These are phyloP conservation scores for Macrosoma leucophasiata DNA, from an alignment of 2,888 invertebrate genomes.

Conservation along the genomic window DNA sequence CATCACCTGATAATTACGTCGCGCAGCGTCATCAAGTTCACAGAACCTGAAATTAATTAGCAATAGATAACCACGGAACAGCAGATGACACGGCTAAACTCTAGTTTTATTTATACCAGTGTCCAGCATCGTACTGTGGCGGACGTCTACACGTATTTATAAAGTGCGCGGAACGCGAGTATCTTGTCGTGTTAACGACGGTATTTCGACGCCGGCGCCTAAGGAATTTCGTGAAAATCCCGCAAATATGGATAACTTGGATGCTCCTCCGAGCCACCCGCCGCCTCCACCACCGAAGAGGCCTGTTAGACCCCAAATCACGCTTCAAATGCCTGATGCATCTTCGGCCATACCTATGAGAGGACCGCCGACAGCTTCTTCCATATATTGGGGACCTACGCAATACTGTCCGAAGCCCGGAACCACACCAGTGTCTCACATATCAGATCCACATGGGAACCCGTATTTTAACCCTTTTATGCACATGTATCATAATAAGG, in stretches of 20 bases:
- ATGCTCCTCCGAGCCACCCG: conserved; percentile 47
- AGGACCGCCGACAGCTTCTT: conserved; percentile 36
- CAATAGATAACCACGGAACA: conserved; percentile 29
- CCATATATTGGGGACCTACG: conserved; percentile 38
- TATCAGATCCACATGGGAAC: conserved; percentile 49
- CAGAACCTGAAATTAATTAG: too few relatives aligned
- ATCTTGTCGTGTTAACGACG: conserved; percentile 17
- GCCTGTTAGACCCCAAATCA: conserved; percentile 62
- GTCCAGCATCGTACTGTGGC: conserved; percentile 49
- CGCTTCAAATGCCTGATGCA: conserved; percentile 61
- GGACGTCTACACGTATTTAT: conserved; percentile 41
- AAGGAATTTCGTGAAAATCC: conserved; percentile 11
- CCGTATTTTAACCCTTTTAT: conserved; percentile 59
- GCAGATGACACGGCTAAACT: conserved; percentile 52
- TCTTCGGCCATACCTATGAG: conserved; percentile 36
- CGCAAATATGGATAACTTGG: conserved; percentile 17
- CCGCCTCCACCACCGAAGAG: conserved; percentile 58
- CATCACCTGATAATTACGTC: too few relatives aligned
- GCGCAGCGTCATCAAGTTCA: too few relatives aligned
- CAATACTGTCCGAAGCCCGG: conserved; percentile 42
- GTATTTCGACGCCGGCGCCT: conserved; percentile 49
- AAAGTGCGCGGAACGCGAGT: conserved; percentile 14
- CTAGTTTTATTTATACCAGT: conserved; percentile 68
- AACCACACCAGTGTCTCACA: conserved; percentile 50
- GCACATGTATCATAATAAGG: conserved; percentile 78